Evolutionary conservation across 1,140 invertebrate species (phyloP), one percentile per base, ranked within the genome.

Genomic region (Nomia melanderi): DNA sequence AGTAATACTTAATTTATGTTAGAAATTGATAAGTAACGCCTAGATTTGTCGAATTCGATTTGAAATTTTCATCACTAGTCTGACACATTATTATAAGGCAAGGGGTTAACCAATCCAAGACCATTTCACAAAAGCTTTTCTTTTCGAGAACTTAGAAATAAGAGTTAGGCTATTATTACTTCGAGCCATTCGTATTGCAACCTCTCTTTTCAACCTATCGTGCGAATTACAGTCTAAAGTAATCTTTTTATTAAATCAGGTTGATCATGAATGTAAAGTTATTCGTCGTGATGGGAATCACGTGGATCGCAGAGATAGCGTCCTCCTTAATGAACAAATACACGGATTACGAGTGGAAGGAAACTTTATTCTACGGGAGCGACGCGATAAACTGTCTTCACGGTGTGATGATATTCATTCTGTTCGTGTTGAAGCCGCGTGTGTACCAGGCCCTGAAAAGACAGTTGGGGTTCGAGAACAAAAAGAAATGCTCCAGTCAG

Each of bases 241-340:
- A 36, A 44, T 70, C 36, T 17, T 41, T 64, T 31, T n/a, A n/a
- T 27, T 14, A 20, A 33, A 88, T 17, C 89, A 96, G 95, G 84
- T 94, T 96, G 62, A 87, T 94, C 20, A 93, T 96, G 89, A 96
- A 95, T 78, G 89, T 95, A 0, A 96, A 96, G 85, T 86, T 96
- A 5, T 96, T 96, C 90, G 88, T 96, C 53, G 94, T 96, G 1
- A 96, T 96, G 95, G 96, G 96, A 25, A 94, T 96, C 0, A 93
- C 94, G 0, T 96, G 96, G 95, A 88, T 94, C 0, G 91, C 94
- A 1, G 96, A 96, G 87, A 91, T 96, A 2, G 71, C 95, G 0
- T 94, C 95, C 4, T 93, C 93, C 12, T 66, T 87, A 29, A 20
- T 91, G 1, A 82, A 88, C 25, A 62, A 72, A 23, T 88, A 87